These are phyloP conservation scores for Hydropotes inermis DNA, from an alignment of 2,113 vertebrate species.

Conservation along the genomic window DNA sequence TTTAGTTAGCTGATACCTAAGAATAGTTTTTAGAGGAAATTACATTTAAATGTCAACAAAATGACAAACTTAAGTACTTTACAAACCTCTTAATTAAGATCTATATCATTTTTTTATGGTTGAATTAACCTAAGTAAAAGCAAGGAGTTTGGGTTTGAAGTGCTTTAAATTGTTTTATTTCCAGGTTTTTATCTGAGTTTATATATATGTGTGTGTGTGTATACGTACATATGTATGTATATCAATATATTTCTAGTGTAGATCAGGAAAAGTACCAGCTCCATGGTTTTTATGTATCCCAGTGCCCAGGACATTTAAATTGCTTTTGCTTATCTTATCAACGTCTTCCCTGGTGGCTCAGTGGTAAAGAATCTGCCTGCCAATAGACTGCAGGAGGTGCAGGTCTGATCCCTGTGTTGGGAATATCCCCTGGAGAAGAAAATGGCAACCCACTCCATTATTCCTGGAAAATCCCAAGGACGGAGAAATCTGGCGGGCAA, in stretches of 20 bases:
- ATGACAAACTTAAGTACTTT: conserved; percentile 77
- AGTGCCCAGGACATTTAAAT: neutral
- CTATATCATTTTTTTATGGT: conserved; percentile 77
- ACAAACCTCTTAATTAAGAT: conserved; percentile 81
- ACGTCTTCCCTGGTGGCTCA: neutral
- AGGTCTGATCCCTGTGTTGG: neutral
- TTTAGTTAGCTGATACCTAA: conserved; percentile 81
- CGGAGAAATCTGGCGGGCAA: neutral
- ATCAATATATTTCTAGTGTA: neutral
- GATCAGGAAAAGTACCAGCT: neutral
- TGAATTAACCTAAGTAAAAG: conserved; percentile 59
- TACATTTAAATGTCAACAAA: conserved; percentile 79
- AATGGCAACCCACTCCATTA: neutral
- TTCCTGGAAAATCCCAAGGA: neutral
- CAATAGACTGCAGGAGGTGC: neutral
- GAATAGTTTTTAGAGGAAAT: conserved; percentile 80
- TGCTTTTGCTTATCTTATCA: conserved; percentile 39
- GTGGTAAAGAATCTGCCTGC: neutral
- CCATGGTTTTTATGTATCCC: neutral
- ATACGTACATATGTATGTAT: neutral
- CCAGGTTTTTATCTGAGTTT: conserved; percentile 10
- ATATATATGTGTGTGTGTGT: neutral
- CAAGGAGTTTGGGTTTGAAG: conserved; percentile 46
- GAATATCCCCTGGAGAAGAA: neutral
- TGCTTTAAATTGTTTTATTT: conserved; percentile 53